Percentiles rank a stretch among this genome's conserved stretches.
Evolutionary conservation across 2,797 vertebrate species (phyloP).

Genomic region (Sphaeramia orbicularis): DNA sequence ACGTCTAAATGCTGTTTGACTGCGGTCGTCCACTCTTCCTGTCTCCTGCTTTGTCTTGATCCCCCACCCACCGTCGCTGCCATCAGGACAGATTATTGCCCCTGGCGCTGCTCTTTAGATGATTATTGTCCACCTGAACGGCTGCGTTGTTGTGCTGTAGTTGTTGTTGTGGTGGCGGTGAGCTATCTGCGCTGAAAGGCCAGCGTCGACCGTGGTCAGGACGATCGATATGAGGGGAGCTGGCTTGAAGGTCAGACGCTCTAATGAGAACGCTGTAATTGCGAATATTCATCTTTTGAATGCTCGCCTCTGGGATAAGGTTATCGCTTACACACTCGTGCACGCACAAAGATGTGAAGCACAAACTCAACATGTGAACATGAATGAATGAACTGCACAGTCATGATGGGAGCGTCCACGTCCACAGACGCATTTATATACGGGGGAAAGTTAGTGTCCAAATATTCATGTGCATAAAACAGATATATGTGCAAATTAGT

Average conservation of each 20-base stretch:
- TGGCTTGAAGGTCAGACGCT: slow-evolving; percentile 81
- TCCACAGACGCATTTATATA: not conserved
- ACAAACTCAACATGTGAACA: slow-evolving; percentile 12
- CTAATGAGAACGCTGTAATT: slow-evolving; percentile 83
- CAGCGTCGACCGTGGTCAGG: slow-evolving; percentile 58
- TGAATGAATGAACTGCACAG: not conserved
- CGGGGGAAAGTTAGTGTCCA: no score
- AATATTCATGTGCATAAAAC: no score
- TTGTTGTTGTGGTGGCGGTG: slow-evolving; percentile 16
- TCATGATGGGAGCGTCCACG: not conserved
- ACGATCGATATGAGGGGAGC: slow-evolving; percentile 77
- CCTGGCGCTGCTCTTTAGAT: slow-evolving; percentile 46
- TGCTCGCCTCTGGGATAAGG: slow-evolving; percentile 65
- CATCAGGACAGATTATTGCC: slow-evolving; percentile 36
- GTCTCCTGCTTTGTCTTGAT: slow-evolving; percentile 7
- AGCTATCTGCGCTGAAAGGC: slow-evolving; percentile 73
- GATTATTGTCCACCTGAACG: slow-evolving; percentile 41
- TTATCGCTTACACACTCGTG: slow-evolving; percentile 77
- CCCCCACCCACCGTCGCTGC: not conserved
- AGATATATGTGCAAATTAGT: no score
- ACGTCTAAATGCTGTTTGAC: not conserved
- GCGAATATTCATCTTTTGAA: slow-evolving; percentile 84
- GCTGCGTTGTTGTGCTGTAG: slow-evolving; percentile 37
- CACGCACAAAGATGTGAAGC: slow-evolving; percentile 17
- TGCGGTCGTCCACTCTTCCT: not conserved